Base-by-base conservation (phyloP, 2,888 invertebrate species). In the Cryptocheilus praepositus region DNA sequence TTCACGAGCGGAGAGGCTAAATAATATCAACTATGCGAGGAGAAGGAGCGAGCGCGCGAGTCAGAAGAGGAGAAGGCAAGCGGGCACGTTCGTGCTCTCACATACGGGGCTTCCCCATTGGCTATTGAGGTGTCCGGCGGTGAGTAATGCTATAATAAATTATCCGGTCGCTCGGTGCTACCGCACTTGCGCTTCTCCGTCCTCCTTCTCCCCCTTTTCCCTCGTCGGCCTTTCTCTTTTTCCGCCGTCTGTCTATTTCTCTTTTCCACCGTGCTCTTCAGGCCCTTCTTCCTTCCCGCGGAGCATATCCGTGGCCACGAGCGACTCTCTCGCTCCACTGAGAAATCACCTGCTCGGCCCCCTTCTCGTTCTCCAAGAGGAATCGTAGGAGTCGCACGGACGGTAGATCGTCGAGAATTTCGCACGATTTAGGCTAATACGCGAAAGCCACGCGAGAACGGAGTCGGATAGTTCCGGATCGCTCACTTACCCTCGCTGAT, bases 111-210 rank as follows among this genome's bases (percentile, higher is more conserved):
- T 59, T 67, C 62, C 58, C 73, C 79, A 81, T 81, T 73, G 81
- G 77, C 85, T 85, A 86, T 86, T 86, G 80, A 86, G 83, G 86
- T 85, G 86, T 86, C 86, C 82, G 84, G 82, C 80, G 65, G 76
- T 86, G 85, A 86, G 86, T 86, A 86, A 86, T 86, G 86, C 83
- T 72, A 80, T 83, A 82, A 86, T 86, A 86, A 86, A 86, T 86
- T 86, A 86, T 79, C 79, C 46, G 71, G 71, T 69, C 70, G 68
- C 63, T 73, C 67, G 59, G 63, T 71, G 79, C 80, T 80, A 77
- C 83, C 73, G 80, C 76, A 73, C 77, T 78, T 80, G 77, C 79
- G 76, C 74, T 70, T 70, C 70, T 70, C 70, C 72, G n/a, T n/a
- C 54, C 25, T 54, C 51, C 36, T 25, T n/a, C n/a, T 16, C 51